Conservation (phyloP, 1,140 invertebrate species). For the Nasonia vitripennis region DNA sequence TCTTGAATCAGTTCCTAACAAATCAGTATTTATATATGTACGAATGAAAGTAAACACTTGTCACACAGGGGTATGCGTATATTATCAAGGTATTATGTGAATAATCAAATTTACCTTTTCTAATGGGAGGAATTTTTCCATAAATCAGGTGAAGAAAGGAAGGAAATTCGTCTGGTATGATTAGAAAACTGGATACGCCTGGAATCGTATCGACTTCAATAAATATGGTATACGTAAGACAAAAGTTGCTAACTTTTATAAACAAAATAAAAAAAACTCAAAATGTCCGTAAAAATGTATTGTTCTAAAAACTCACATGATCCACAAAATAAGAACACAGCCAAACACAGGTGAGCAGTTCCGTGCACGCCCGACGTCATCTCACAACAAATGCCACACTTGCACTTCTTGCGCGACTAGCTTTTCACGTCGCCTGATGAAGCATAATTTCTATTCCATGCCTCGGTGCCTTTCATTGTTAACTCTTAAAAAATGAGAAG, state of each 20-base stretch:
- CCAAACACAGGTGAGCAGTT: not conserved
- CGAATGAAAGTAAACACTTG: too few species aligned
- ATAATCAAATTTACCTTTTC: conserved; percentile 80
- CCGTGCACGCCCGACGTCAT: not conserved
- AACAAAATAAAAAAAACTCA: not conserved
- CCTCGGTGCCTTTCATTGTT: conserved; percentile 2
- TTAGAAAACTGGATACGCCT: conserved; percentile 72
- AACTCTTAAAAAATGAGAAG: not conserved
- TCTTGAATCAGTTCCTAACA: conserved; percentile 85
- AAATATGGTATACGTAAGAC: too few species aligned
- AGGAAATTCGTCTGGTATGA: conserved; percentile 85
- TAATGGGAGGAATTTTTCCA: conserved; percentile 86
- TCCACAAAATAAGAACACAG: not conserved
- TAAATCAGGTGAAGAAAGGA: conserved; percentile 84
- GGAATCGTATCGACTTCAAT: conserved; percentile 54
- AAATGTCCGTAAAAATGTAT: not conserved
- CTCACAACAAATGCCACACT: not conserved
- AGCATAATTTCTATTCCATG: not conserved
- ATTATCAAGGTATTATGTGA: not conserved
- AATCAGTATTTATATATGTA: not conserved
- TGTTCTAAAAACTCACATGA: not conserved
- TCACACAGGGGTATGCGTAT: too few species aligned
- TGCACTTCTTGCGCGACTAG: not conserved
- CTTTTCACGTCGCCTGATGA: not conserved
- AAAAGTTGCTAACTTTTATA: too few species aligned